Base-by-base conservation (phyloP, 2,797 vertebrate species). In the Danio choprae region DNA sequence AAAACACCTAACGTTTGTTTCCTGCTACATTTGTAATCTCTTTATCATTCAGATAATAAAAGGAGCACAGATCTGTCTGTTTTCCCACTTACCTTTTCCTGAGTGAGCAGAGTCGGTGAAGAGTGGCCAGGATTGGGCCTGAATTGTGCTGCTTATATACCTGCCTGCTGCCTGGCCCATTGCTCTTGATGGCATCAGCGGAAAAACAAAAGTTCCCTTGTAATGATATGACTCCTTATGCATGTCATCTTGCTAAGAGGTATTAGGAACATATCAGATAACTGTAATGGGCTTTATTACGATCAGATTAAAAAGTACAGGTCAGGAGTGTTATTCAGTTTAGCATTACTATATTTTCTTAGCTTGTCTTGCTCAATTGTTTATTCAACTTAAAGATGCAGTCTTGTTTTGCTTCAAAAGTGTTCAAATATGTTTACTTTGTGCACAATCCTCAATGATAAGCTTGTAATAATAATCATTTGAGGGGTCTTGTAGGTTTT, bases 171-270 rank as follows among this genome's bases (percentile, higher is more conserved):
- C 12, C 72, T 89, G 78, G 87, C 86, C 84, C 83, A 29, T 88
- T 85, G 78, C 73, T 72, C 88, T 87, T 89, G 79, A 87, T 84
- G 81, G 77, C 84, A 83, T 90, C 86, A 85, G 88, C 53, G 74
- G 84, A 89, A 85, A 90, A 87, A 67, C 51, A 85, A 53, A 85
- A 72, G 80, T 83, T 86, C 82, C 59, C 79, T 53, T 88, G 79
- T 90, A 91, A 88, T 89, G 82, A 86, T 63, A 63, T 88, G 86
- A 87, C 83, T 67, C 83, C 50, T 68, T 91, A 87, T 89, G 85
- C 79, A 81, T 85, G 87, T 84, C 87, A 91, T 87, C 85, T 89
- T 78, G 85, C 82, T 87, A 81, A 87, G 83, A 87, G 83, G 83
- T 87, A 83, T 82, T 88, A 88, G 64, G 56, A 60, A 76, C 46